phyloP scores from a whole-genome alignment of 2,888 invertebrate species.

The Electrophaes corylata region DNA sequence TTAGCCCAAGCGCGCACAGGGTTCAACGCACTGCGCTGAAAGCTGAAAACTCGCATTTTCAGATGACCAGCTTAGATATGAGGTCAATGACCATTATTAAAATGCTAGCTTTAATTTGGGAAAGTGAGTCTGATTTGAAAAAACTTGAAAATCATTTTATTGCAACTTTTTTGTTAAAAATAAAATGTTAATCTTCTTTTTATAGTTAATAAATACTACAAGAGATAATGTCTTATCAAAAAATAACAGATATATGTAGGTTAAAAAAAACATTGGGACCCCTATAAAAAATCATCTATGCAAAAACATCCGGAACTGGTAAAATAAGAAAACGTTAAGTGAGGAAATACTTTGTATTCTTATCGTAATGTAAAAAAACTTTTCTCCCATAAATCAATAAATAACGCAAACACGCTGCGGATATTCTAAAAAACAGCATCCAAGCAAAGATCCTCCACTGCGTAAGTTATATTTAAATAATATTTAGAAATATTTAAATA shows the following conservation, averaged over 20 bases:
- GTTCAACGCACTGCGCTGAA: conserved; percentile 26
- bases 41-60: conserved; percentile 19
- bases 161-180: too few species aligned
- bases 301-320: too few species aligned
- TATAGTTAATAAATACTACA: too few species aligned
- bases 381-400: neutral
- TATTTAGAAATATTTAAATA: neutral
- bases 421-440: neutral
- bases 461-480: neutral
- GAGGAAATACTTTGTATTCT: too few species aligned
- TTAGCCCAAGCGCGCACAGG: conserved; percentile 24
- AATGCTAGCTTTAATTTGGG: neutral
- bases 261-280: too few species aligned
- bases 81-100: conserved; percentile 16
- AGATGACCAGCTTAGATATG: conserved; percentile 24
- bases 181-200: too few species aligned
- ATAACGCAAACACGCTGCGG: neutral
- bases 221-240: too few species aligned
- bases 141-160: too few species aligned
- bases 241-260: too few species aligned
- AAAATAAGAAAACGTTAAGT: too few species aligned
- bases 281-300: too few species aligned
- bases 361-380: neutral
- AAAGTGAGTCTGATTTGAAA: neutral
- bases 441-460: neutral